Base-by-base conservation (phyloP, 2,113 vertebrate species). In the Bos javanicus region DNA sequence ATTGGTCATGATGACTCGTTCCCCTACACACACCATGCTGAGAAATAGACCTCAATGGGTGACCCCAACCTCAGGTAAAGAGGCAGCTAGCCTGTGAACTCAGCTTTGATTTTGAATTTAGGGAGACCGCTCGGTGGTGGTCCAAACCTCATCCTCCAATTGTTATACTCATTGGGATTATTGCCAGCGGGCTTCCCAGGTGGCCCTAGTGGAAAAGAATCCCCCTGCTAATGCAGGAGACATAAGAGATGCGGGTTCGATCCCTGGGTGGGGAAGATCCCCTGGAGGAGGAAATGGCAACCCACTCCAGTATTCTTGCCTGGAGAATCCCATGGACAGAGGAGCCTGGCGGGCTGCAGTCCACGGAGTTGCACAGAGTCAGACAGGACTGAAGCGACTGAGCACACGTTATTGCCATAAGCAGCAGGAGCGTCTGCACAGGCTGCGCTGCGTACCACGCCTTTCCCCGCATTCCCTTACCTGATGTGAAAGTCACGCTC, bases 301-400 rank as follows among this genome's bases (percentile, higher is more conserved):
- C 30, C 30, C 14, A 16, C 60, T 64, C 60, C 60, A 64, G 13
- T 7, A 33, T 0, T 64, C 30, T 33, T 33, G 14, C 60, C 60
- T 16, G 30, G 30, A 64, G 60, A 64, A 64, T 64, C 30, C 6
- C 60, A 33, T 4, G 14, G 30, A 33, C 14, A 8, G 30, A 64
- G 30, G 14, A 62, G 28, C 14, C 60, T 64, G 60, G 30, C 1
- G 3, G 60, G 60, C 30, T 64, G 30, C 62, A 33, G 62, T 17
- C 62, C 60, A 16, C 7, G 60, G 60, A 0, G 28, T 0, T 30
- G 14, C 3, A 33, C 5, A 28, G 12, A 60, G 26, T 28, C 64
- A 19, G 64, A n/a, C 8, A 5, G 0, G 4, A 21, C 17, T 67
- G 64, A 11, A 67, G 17, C 0, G 0, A 36, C 33, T 36, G 64